A percentile compares a stretch with the other conserved stretches of the same genome.
Conservation (phyloP, 2,797 vertebrate species). For the Sebastes oblongus region DNA sequence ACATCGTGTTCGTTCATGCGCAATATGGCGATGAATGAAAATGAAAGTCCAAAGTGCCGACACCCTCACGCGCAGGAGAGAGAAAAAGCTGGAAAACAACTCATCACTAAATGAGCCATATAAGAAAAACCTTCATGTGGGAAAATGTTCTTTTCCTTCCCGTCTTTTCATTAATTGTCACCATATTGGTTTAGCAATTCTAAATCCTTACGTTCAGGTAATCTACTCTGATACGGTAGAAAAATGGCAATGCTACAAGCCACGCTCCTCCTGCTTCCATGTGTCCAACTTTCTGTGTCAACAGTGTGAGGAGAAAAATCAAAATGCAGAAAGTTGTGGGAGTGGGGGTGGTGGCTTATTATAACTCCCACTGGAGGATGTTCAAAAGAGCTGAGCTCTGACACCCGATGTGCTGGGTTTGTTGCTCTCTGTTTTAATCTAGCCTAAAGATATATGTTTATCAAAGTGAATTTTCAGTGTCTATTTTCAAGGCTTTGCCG, state of each 20-base stretch:
- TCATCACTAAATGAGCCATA: constrained; percentile 45
- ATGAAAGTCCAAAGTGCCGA: not conserved
- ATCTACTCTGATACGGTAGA: constrained; percentile 15
- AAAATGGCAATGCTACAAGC: constrained; percentile 16
- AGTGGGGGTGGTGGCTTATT: constrained; percentile 58
- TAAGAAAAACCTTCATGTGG: constrained; percentile 20
- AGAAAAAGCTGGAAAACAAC: not conserved
- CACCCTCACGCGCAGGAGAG: not conserved
- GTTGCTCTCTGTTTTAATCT: constrained; percentile 77
- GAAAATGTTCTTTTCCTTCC: not conserved
- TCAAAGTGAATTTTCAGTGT: constrained; percentile 79
- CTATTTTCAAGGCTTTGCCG: constrained; percentile 67
- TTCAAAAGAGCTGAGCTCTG: constrained; percentile 68
- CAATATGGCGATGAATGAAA: constrained; percentile 18
- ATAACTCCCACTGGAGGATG: constrained; percentile 63
- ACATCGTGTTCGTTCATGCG: constrained; percentile 11
- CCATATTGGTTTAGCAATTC: not conserved
- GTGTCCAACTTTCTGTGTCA: constrained; percentile 51
- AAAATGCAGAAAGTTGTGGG: constrained; percentile 60
- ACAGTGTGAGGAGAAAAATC: constrained; percentile 40
- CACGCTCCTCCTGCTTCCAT: constrained; percentile 26
- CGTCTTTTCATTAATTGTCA: constrained; percentile 1
- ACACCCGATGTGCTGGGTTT: constrained; percentile 56
- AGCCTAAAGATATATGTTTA: constrained; percentile 80
- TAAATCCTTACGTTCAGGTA: constrained; percentile 14